A percentile compares a stretch with the other conserved stretches of the same genome.
phyloP scores from a whole-genome alignment of 2,888 invertebrate genomes.

The Polyploca ridens region DNA sequence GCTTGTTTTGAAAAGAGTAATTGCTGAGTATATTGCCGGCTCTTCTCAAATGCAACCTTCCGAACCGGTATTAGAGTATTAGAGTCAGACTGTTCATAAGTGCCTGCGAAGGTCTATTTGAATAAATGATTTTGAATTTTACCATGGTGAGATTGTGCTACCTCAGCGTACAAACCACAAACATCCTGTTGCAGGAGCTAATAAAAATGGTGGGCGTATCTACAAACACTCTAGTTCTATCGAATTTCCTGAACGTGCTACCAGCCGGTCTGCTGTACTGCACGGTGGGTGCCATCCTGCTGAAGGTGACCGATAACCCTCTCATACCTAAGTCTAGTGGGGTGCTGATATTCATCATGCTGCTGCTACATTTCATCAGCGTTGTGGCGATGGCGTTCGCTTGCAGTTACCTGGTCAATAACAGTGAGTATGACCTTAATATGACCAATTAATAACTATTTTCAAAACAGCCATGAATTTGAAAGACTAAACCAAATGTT shows the following conservation, averaged over 20 bases:
- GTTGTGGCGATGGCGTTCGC: conserved; percentile 86
- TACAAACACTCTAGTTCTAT: conserved; percentile 86
- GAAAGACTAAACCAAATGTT: too few relatives aligned
- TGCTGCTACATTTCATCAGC: conserved; percentile 85
- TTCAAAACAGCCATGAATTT: too few relatives aligned
- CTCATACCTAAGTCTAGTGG: conserved; percentile 81
- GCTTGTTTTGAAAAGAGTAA: too few relatives aligned
- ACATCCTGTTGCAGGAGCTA: conserved; percentile 83
- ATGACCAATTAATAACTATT: too few relatives aligned
- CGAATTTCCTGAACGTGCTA: conserved; percentile 88
- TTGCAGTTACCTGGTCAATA: conserved; percentile 86
- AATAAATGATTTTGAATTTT: too few relatives aligned
- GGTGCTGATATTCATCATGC: conserved; percentile 82
- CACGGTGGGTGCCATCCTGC: conserved; percentile 59
- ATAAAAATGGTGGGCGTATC: conserved; percentile 91
- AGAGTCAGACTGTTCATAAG: too few relatives aligned
- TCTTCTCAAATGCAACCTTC: too few relatives aligned
- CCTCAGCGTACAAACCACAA: too few relatives aligned
- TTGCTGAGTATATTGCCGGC: too few relatives aligned
- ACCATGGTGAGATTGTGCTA: too few relatives aligned
- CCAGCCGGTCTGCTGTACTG: conserved; percentile 82
- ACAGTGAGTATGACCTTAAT: conserved; percentile 71
- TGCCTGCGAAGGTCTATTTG: too few relatives aligned
- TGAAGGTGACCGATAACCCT: conserved; percentile 57
- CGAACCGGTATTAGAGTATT: too few relatives aligned